These are phyloP conservation scores for Pseudomyrmex cubaensis DNA, from an alignment of 1,140 invertebrate genomes.

Conservation along the genomic window DNA sequence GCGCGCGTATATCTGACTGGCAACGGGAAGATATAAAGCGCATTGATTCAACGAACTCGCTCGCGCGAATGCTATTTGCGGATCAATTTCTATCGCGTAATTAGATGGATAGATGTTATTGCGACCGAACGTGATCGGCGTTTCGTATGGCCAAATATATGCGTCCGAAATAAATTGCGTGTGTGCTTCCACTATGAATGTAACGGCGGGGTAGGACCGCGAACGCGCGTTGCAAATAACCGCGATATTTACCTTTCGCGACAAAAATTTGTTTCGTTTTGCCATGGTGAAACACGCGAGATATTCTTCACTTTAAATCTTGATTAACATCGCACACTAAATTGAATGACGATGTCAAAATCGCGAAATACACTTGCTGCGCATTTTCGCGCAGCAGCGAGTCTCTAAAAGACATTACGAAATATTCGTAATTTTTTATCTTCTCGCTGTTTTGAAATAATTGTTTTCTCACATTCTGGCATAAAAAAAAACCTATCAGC, in stretches of 20 bases:
- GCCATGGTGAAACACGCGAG: neutral
- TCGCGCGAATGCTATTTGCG: neutral
- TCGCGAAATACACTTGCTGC: neutral
- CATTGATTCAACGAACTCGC: neutral
- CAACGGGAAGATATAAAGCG: neutral
- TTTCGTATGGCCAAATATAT: neutral
- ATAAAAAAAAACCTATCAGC: no score
- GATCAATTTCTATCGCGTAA: constrained; percentile 27
- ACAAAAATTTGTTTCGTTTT: constrained; percentile 8
- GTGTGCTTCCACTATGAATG: neutral
- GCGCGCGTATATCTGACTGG: neutral
- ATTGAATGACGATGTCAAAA: no score
- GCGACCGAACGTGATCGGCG: neutral
- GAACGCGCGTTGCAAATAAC: neutral
- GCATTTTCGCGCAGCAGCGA: neutral
- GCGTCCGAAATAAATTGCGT: constrained; percentile 13
- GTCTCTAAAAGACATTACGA: neutral
- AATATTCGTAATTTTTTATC: no score
- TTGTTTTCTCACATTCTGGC: no score
- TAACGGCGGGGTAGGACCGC: neutral
- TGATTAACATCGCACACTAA: constrained; percentile 23
- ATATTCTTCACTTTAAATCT: constrained; percentile 4
- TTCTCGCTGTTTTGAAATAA: no score
- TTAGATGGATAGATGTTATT: constrained; percentile 15
- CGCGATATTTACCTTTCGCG: constrained; percentile 13